Evolutionary conservation across 2,888 invertebrate species (phyloP).

Genomic region (Escarpia spicata): DNA sequence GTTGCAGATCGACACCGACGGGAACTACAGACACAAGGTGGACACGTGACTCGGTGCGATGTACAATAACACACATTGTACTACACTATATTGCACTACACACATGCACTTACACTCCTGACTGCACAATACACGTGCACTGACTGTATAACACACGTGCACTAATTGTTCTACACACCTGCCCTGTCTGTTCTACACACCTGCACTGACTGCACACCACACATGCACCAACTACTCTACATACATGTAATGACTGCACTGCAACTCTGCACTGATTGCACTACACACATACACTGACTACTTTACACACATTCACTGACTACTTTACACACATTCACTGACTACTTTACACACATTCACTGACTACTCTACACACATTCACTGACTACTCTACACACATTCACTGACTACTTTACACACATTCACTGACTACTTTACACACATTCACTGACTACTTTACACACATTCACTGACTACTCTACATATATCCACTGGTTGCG

Average conservation of each 20-base stretch:
- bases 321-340: neutral
- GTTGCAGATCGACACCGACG: conserved; percentile 46
- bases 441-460: neutral
- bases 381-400: neutral
- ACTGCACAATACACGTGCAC: conserved; percentile 1
- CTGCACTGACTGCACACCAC: neutral
- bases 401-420: conserved; percentile 28
- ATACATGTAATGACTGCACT: conserved; percentile 33
- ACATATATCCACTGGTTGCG: neutral
- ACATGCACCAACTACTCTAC: neutral
- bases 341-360: neutral
- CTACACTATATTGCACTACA: neutral
- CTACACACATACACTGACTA: neutral
- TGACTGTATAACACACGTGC: neutral
- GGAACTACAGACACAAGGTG: conserved; percentile 32
- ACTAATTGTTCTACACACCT: neutral
- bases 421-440: neutral
- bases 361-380: neutral
- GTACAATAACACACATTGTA: neutral
- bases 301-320: neutral
- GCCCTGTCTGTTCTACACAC: neutral
- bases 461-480: neutral
- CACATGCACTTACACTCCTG: neutral
- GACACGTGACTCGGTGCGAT: neutral
- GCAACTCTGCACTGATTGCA: neutral